Evolutionary conservation across 2,797 vertebrate species (phyloP).

Genomic region (Hephaestus fuliginosus): DNA sequence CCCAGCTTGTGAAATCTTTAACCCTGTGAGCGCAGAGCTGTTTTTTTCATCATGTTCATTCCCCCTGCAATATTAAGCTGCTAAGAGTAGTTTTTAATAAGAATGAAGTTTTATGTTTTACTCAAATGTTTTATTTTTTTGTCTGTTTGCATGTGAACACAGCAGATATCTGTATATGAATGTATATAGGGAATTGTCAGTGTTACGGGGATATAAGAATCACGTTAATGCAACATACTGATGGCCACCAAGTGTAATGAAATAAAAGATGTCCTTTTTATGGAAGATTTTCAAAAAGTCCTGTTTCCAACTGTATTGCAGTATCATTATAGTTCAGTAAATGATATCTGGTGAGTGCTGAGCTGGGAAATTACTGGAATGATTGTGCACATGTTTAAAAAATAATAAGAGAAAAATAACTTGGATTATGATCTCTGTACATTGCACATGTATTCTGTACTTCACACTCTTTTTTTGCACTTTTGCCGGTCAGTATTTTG

Average conservation of each 20-base stretch:
- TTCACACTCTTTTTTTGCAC: no score
- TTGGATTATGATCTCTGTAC: no score
- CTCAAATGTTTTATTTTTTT: no score
- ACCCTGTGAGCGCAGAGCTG: conserved; percentile 9
- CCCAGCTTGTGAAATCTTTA: conserved; percentile 29
- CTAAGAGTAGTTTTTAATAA: background rate
- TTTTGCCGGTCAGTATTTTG: no score
- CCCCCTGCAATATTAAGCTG: background rate
- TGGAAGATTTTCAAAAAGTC: background rate
- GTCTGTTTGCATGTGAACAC: background rate
- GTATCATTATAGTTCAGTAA: background rate
- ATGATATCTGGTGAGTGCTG: no score
- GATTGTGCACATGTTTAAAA: background rate
- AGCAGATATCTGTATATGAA: background rate
- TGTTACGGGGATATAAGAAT: background rate
- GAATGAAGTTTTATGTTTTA: no score
- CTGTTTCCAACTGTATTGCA: background rate
- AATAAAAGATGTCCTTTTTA: background rate
- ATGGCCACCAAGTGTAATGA: background rate
- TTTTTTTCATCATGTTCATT: conserved; percentile 13
- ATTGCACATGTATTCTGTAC: no score
- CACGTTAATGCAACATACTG: background rate
- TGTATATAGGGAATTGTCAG: background rate
- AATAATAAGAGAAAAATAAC: background rate
- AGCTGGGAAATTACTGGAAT: background rate